These are phyloP conservation scores for Sabatieria punctata DNA, from an alignment of 2,888 invertebrate genomes.

Conservation along the genomic window DNA sequence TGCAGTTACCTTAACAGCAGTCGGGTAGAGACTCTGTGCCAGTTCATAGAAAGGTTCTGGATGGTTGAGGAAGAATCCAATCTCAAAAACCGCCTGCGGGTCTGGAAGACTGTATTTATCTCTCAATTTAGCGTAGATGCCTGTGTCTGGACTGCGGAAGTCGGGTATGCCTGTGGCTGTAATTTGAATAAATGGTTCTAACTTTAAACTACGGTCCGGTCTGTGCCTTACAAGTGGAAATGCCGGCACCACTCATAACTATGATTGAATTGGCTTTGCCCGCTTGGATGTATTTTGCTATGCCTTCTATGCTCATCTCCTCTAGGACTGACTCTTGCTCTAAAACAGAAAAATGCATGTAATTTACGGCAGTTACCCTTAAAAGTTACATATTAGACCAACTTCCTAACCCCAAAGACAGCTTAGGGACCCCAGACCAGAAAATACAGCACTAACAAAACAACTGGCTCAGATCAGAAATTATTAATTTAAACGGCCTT, in stretches of 20 bases:
- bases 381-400: no score
- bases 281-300: not conserved
- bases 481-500: no score
- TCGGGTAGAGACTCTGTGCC: slow-evolving; percentile 71
- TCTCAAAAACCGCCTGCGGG: slow-evolving; percentile 74
- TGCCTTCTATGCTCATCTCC: not conserved
- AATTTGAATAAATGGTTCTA: slow-evolving; percentile 18
- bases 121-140: slow-evolving; percentile 72
- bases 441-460: no score
- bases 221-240: slow-evolving; percentile 76
- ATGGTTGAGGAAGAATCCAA: slow-evolving; percentile 54
- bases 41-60: slow-evolving; percentile 76
- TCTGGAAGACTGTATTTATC: slow-evolving; percentile 71
- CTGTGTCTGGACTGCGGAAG: slow-evolving; percentile 73
- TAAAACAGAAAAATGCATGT: no score
- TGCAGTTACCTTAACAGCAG: not conserved
- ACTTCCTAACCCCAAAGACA: no score
- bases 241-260: slow-evolving; percentile 81
- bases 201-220: no score
- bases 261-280: slow-evolving; percentile 48
- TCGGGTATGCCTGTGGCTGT: slow-evolving; percentile 83
- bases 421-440: no score
- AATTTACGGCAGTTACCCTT: no score
- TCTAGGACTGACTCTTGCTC: not conserved
- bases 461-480: no score